phyloP scores from a whole-genome alignment of 1,140 invertebrate genomes.

The Parasteatoda tepidariorum region DNA sequence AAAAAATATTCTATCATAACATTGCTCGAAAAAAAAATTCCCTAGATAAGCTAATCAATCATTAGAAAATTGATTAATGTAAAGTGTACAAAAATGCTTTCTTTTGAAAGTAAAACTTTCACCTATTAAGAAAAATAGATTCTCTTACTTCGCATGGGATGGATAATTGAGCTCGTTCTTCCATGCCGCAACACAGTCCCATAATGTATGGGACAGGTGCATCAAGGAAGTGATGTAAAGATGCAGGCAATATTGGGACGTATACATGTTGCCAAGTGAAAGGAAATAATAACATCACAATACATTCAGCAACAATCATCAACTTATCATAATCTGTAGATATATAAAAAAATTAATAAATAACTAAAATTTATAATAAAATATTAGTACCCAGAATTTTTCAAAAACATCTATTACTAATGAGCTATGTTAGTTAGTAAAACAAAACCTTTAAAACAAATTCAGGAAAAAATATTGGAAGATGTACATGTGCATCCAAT shows the following conservation, averaged over 20 bases:
- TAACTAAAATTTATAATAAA: constrained; percentile 28
- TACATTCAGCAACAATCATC: constrained; percentile 96
- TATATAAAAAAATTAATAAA: background rate
- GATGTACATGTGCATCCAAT: too few relatives aligned
- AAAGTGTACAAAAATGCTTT: too few relatives aligned
- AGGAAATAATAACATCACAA: constrained; percentile 90
- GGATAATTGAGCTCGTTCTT: constrained; percentile 50
- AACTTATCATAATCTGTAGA: constrained; percentile 90
- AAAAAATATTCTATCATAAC: too few relatives aligned
- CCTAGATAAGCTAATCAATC: too few relatives aligned
- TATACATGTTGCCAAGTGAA: constrained; percentile 99
- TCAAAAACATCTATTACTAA: too few relatives aligned
- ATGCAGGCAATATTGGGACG: constrained; percentile 96
- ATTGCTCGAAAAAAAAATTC: too few relatives aligned
- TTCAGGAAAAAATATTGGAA: too few relatives aligned
- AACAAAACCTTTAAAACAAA: too few relatives aligned
- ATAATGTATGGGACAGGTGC: constrained; percentile 99
- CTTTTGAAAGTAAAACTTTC: background rate
- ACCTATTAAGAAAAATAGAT: background rate
- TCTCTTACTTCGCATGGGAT: constrained; percentile 59
- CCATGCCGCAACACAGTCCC: constrained; percentile 74
- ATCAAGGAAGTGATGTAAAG: constrained; percentile 93
- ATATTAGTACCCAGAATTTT: background rate
- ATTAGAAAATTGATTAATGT: too few relatives aligned
- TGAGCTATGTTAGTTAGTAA: too few relatives aligned